Evolutionary conservation across 1,140 invertebrate genomes (phyloP), one percentile per base, ranked within the genome.

Genomic region (Cherax quadricarinatus): DNA sequence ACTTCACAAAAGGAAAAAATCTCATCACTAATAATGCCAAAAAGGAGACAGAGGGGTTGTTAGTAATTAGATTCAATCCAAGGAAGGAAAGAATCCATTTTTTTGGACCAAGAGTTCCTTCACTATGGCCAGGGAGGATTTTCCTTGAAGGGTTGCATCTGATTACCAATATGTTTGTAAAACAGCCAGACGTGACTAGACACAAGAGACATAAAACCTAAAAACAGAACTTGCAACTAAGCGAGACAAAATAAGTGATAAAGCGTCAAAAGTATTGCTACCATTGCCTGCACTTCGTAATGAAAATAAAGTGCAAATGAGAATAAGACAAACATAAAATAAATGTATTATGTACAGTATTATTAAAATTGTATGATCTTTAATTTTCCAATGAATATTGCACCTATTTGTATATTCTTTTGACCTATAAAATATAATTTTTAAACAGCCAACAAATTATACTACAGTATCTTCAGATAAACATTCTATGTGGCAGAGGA

Each of bases 111-210:
- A 41, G 30, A 41, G 30, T 41, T 41, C 30, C 30, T 41, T 41
- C 30, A 41, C 30, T 41, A 41, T 41, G 30, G 30, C 30, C 30
- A 41, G 30, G 30, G 30, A 41, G 30, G 30, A 2, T 41, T 41
- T 41, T 41, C 30, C 30, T 41, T 41, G 30, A 41, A 41, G 30
- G 30, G 30, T 41, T 41, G 30, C 30, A 41, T 41, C 30, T 41
- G 30, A 41, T 41, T 41, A 70, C 66, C 66, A 70, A 75, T 24
- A 10, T 75, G 70, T 9, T 12, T 75, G 24, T 75, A 21, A n/a
- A n/a, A 21, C 16, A 75, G 24, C 70, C 70, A 75, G 70, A 75
- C n/a, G 30, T 75, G 70, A 75, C 70, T 75, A 75, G 70, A 75
- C 21, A 75, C n/a, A 24, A 21, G 24, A 30, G 4, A 24, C 70